Percentiles rank a stretch among this genome's conserved stretches.
phyloP scores from a whole-genome alignment of 2,888 invertebrate species.

The Plemyria rubiginata region DNA sequence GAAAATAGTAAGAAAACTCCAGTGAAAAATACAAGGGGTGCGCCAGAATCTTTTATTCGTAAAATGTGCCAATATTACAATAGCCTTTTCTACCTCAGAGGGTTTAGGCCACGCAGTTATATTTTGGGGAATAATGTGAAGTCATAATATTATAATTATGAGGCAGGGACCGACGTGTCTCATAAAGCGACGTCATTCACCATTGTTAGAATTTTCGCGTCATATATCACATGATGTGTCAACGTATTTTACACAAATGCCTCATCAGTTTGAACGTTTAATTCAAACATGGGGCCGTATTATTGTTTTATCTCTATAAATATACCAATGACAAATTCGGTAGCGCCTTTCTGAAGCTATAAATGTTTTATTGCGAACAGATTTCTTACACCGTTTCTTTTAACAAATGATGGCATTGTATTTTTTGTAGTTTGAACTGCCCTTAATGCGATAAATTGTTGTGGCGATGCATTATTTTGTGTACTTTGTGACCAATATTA shows the following conservation, averaged over 20 bases:
- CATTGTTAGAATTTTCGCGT: conserved; percentile 65
- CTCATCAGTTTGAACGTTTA: conserved; percentile 52
- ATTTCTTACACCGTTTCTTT: conserved; percentile 32
- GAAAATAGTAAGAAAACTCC: conserved; percentile 41
- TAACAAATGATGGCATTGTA: conserved; percentile 29
- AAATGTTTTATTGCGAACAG: conserved; percentile 16
- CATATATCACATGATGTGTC: conserved; percentile 64
- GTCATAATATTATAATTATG: conserved; percentile 80
- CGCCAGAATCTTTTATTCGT: conserved; percentile 47
- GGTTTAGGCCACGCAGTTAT: conserved; percentile 48
- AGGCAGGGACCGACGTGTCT: conserved; percentile 56
- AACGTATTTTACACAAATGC: conserved; percentile 62
- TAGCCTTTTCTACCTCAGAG: conserved; percentile 53
- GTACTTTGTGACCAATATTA: conserved; percentile 68
- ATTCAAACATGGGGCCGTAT: conserved; percentile 32
- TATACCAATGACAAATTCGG: conserved; percentile 18
- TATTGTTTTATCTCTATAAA: conserved; percentile 36
- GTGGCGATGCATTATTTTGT: conserved; percentile 70
- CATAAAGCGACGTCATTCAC: conserved; percentile 70
- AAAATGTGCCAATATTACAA: conserved; percentile 55
- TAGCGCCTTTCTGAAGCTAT: conserved; percentile 15
- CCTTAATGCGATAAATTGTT: conserved; percentile 69
- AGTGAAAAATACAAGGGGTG: conserved; percentile 44
- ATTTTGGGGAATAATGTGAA: conserved; percentile 72
- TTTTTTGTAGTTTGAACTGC: conserved; percentile 45